phyloP scores from a whole-genome alignment of 1,140 invertebrate genomes.

The Bombus turneri region DNA sequence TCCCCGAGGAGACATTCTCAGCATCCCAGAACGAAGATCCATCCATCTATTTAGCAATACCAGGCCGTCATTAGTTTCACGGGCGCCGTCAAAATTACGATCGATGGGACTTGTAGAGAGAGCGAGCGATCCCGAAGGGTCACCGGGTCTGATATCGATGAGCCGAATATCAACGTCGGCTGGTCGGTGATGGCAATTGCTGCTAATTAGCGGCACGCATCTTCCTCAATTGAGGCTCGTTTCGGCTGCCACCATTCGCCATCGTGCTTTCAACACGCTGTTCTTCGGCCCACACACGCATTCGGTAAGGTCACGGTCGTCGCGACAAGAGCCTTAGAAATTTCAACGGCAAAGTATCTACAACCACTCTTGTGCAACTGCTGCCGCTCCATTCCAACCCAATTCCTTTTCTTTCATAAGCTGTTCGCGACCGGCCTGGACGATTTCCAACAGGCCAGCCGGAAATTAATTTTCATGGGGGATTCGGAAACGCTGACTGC shows the following conservation, averaged over 20 bases:
- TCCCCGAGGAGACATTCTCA: not conserved
- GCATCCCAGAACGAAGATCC: not conserved
- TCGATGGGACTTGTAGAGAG: not conserved
- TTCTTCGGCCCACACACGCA: conserved; percentile 32
- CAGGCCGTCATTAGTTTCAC: not conserved
- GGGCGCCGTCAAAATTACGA: not conserved
- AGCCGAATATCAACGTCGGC: conserved; percentile 34
- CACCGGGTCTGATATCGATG: conserved; percentile 24
- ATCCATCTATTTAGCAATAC: not conserved
- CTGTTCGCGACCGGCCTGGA: conserved; percentile 18
- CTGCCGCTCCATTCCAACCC: conserved; percentile 57
- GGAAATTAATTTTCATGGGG: conserved; percentile 61
- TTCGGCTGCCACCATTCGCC: conserved; percentile 7
- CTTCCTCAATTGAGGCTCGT: conserved; percentile 44
- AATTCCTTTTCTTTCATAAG: conserved; percentile 60
- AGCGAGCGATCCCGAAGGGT: not conserved
- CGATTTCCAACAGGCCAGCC: conserved; percentile 46
- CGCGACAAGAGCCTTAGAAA: conserved; percentile 51
- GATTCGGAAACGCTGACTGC: too few relatives aligned
- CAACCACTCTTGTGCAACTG: not conserved
- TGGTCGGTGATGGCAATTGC: conserved; percentile 33
- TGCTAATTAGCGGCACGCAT: conserved; percentile 49
- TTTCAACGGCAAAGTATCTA: conserved; percentile 22
- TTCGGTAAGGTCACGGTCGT: conserved; percentile 65
- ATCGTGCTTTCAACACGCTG: conserved; percentile 9